phyloP scores from a whole-genome alignment of 2,113 vertebrate species.

The Cyphomyrus discorhynchus region DNA sequence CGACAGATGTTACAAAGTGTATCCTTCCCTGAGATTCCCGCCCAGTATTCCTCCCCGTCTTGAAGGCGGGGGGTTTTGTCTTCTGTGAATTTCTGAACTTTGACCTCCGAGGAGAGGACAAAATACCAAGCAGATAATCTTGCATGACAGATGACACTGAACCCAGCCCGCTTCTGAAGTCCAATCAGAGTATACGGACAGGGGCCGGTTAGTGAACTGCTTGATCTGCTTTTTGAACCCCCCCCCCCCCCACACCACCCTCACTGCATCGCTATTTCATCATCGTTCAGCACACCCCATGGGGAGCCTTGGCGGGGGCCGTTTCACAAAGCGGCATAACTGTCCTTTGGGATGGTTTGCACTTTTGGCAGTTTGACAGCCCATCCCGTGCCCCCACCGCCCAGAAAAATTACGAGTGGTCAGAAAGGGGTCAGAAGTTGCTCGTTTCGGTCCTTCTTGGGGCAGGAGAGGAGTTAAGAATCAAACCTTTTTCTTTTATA shows the following conservation, averaged over 20 bases:
- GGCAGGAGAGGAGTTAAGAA: not conserved
- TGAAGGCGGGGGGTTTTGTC: not conserved
- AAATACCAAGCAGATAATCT: constrained; percentile 13
- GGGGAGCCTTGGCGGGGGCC: not conserved
- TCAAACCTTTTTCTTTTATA: not conserved
- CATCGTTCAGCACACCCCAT: not conserved
- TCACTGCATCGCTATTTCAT: not conserved
- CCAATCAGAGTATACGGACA: not conserved
- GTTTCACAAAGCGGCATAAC: not conserved
- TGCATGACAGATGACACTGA: not conserved
- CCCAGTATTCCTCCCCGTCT: not conserved
- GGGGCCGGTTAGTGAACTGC: not conserved
- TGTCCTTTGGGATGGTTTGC: not conserved
- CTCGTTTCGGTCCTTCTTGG: not conserved
- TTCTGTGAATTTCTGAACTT: constrained; percentile 12
- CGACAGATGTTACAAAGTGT: not conserved
- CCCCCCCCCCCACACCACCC: not conserved
- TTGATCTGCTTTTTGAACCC: not conserved
- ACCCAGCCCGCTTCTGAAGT: not conserved
- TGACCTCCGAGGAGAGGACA: not conserved
- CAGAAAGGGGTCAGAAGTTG: not conserved
- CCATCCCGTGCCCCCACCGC: not conserved
- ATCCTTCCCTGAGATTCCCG: not conserved
- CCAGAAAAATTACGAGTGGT: not conserved
- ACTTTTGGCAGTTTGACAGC: not conserved